Evolutionary conservation across 1,140 invertebrate genomes (phyloP).

Genomic region (Aphelenchoides fujianensis): DNA sequence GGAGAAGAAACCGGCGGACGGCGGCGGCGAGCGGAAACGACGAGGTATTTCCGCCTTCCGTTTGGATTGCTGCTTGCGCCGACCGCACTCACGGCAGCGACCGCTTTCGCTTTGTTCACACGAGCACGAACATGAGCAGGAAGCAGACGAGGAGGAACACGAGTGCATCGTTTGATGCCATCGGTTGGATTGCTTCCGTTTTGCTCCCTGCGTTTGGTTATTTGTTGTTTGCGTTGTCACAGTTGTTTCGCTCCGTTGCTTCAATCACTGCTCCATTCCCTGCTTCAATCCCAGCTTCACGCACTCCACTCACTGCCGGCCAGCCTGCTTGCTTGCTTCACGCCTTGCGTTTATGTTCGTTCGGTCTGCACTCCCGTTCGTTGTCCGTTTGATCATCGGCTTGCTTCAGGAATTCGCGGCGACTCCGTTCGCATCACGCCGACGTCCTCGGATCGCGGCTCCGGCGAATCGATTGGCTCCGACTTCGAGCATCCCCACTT

Average conservation of each 20-base stretch:
- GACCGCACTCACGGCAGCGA: not conserved
- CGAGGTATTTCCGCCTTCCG: not conserved
- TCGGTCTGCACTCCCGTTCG: not conserved
- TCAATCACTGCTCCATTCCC: not conserved
- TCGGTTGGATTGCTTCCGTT: too few species aligned
- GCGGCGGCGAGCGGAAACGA: not conserved
- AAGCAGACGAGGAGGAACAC: too few species aligned
- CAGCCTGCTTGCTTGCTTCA: not conserved
- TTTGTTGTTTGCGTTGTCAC: not conserved
- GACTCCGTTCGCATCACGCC: not conserved
- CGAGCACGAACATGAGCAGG: not conserved
- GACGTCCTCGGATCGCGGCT: conserved; percentile 14
- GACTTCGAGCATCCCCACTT: conserved; percentile 14
- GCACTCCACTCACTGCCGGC: too few species aligned
- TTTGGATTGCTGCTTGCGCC: conserved; percentile 1
- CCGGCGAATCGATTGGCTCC: conserved; percentile 8
- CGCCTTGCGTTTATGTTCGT: not conserved
- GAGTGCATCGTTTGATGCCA: too few species aligned
- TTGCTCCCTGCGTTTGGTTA: not conserved
- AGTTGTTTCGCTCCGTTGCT: not conserved
- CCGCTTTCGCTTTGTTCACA: not conserved
- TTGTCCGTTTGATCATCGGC: not conserved
- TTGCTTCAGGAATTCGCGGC: not conserved
- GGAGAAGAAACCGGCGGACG: not conserved
- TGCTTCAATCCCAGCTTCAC: too few species aligned